A percentile compares a stretch with the other conserved stretches of the same genome.
phyloP scores from a whole-genome alignment of 2,797 vertebrate species.

The Emys orbicularis region DNA sequence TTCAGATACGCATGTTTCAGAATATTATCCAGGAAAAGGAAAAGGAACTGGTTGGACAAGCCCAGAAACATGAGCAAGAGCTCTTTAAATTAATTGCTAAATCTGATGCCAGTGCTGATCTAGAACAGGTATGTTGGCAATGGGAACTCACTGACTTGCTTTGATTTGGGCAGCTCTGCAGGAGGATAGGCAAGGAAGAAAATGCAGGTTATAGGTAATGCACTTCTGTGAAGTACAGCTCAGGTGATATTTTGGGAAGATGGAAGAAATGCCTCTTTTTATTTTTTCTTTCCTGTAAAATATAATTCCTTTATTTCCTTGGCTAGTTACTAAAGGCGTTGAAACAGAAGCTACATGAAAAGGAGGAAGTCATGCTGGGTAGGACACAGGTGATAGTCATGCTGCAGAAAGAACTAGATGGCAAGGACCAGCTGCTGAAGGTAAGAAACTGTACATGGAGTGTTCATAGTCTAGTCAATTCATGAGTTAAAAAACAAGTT shows the following conservation, averaged over 20 bases:
- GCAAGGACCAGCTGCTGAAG: slow-evolving; percentile 86
- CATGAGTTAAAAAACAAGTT: background rate
- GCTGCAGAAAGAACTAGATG: slow-evolving; percentile 90
- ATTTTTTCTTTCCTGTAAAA: background rate
- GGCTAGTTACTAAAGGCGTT: slow-evolving; percentile 90
- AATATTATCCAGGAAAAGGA: slow-evolving; percentile 91
- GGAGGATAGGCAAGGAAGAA: background rate
- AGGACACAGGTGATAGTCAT: slow-evolving; percentile 92
- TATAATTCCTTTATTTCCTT: background rate
- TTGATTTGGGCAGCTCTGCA: background rate
- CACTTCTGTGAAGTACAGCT: background rate
- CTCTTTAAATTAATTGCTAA: slow-evolving; percentile 91
- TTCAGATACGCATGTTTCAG: slow-evolving; percentile 88
- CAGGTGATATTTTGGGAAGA: background rate
- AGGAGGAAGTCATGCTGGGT: slow-evolving; percentile 92
- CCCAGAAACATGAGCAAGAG: slow-evolving; percentile 90
- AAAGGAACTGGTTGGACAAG: slow-evolving; percentile 82
- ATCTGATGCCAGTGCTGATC: slow-evolving; percentile 90
- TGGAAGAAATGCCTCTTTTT: background rate
- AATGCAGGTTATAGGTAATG: background rate
- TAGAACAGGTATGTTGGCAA: slow-evolving; percentile 87
- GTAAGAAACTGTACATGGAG: slow-evolving; percentile 70
- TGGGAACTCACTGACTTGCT: slow-evolving; percentile 15
- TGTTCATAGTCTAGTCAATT: background rate
- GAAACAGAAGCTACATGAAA: slow-evolving; percentile 94